Percentiles rank a stretch among this genome's conserved stretches.
Evolutionary conservation across 1,140 invertebrate genomes (phyloP).

Genomic region (Druon quercuslanigerum): DNA sequence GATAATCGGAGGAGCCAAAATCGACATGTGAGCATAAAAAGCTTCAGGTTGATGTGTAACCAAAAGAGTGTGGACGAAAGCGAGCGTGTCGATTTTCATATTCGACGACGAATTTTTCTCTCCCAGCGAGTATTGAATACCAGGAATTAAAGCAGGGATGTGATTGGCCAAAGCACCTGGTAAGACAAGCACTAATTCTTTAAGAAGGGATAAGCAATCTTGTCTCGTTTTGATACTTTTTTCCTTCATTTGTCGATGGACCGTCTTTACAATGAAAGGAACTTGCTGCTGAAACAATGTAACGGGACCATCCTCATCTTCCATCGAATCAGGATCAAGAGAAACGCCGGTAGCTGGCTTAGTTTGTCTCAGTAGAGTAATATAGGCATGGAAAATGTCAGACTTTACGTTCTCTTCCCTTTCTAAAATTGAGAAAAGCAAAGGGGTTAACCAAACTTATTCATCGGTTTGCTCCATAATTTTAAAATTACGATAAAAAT

Average conservation of each 20-base stretch:
- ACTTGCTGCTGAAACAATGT: constrained; percentile 84
- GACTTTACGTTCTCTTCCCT: constrained; percentile 99
- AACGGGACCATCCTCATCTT: constrained; percentile 85
- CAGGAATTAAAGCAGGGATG: constrained; percentile 89
- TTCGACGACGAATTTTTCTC: constrained; percentile 97
- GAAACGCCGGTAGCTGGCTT: constrained; percentile 81
- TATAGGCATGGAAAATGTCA: constrained; percentile 97
- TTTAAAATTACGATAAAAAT: constrained; percentile 8
- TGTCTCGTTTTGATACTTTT: constrained; percentile 96
- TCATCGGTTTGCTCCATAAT: neutral
- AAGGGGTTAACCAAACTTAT: constrained; percentile 32
- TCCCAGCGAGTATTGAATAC: constrained; percentile 92
- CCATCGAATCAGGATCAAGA: constrained; percentile 86
- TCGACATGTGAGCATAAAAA: constrained; percentile 85
- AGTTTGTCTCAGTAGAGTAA: constrained; percentile 93
- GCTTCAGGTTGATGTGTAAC: constrained; percentile 86
- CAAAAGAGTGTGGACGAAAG: constrained; percentile 93
- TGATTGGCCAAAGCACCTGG: constrained; percentile 92
- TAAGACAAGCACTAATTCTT: constrained; percentile 91
- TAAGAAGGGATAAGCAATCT: constrained; percentile 92
- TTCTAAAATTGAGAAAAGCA: constrained; percentile 78
- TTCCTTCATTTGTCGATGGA: constrained; percentile 94
- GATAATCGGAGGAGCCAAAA: constrained; percentile 92
- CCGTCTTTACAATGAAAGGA: constrained; percentile 87
- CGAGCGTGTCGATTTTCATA: constrained; percentile 98